Percentiles rank a stretch among this genome's conserved stretches.
phyloP scores from a whole-genome alignment of 2,888 invertebrate genomes.

The Morpho helenor region DNA sequence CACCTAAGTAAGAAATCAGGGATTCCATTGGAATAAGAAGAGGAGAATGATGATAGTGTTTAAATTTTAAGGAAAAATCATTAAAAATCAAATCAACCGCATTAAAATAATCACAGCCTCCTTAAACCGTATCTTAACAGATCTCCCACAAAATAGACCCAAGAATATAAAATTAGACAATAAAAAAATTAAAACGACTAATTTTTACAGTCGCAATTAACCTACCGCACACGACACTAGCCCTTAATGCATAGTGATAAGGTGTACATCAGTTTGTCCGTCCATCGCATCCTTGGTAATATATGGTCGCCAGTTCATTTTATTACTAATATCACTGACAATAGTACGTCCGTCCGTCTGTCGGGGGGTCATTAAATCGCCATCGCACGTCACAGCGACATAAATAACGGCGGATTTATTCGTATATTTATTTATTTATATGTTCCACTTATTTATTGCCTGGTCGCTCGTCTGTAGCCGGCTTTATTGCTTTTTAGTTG shows the following conservation, averaged over 20 bases:
- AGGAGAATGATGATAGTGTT: no score
- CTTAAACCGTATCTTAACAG: constrained; percentile 12
- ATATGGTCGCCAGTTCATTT: constrained; percentile 15
- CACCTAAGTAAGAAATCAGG: no score
- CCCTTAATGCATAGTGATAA: neutral
- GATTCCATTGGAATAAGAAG: no score
- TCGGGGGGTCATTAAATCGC: constrained; percentile 56
- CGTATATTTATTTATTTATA: constrained; percentile 56
- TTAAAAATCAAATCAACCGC: constrained; percentile 3
- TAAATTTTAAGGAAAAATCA: no score
- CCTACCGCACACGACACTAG: neutral
- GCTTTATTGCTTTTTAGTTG: constrained; percentile 31
- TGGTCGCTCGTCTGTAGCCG: constrained; percentile 31
- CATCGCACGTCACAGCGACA: constrained; percentile 49
- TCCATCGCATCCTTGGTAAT: constrained; percentile 10
- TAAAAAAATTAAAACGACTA: constrained; percentile 24
- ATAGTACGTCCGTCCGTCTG: constrained; percentile 46
- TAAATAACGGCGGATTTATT: constrained; percentile 62
- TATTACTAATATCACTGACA: constrained; percentile 42
- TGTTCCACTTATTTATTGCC: constrained; percentile 37
- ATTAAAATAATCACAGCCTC: constrained; percentile 8
- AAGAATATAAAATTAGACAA: constrained; percentile 20
- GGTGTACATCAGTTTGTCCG: neutral
- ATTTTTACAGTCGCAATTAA: constrained; percentile 24
- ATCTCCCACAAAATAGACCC: constrained; percentile 10